Percentiles rank a stretch among this genome's conserved stretches.
These are phyloP conservation scores for Proteles cristata DNA, from an alignment of 2,113 vertebrate genomes.

Conservation along the genomic window DNA sequence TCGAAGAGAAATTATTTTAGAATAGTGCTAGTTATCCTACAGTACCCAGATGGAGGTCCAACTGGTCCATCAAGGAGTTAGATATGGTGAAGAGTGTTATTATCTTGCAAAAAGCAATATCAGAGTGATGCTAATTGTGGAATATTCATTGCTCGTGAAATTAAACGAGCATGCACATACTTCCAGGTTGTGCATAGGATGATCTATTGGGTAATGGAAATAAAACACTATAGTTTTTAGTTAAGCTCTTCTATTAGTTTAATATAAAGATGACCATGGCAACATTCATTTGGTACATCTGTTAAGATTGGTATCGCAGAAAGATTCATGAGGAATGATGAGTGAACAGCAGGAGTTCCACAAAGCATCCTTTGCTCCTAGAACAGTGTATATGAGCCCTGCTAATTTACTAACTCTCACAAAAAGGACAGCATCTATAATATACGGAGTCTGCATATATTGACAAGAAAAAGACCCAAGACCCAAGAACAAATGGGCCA, in stretches of 20 bases:
- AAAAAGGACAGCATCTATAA: background rate
- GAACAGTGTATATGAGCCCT: background rate
- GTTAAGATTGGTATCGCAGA: background rate
- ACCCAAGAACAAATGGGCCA: background rate
- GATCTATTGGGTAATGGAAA: background rate
- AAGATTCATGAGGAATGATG: background rate
- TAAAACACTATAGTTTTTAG: background rate
- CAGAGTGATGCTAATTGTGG: background rate
- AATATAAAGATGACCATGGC: background rate
- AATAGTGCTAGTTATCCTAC: background rate
- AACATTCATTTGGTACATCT: background rate
- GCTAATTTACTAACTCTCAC: background rate
- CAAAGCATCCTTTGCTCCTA: background rate
- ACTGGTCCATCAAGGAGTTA: background rate
- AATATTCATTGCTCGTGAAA: conserved; percentile 2
- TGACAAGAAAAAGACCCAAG: background rate
- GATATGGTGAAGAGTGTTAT: background rate
- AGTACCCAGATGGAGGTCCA: background rate
- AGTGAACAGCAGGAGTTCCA: background rate
- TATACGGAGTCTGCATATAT: background rate
- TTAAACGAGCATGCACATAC: background rate
- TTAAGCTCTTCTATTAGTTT: background rate
- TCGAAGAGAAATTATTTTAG: background rate
- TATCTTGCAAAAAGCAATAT: background rate
- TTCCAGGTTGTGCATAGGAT: background rate